These are phyloP conservation scores for Choloepus didactylus DNA, from an alignment of 2,797 vertebrate species.

Conservation along the genomic window DNA sequence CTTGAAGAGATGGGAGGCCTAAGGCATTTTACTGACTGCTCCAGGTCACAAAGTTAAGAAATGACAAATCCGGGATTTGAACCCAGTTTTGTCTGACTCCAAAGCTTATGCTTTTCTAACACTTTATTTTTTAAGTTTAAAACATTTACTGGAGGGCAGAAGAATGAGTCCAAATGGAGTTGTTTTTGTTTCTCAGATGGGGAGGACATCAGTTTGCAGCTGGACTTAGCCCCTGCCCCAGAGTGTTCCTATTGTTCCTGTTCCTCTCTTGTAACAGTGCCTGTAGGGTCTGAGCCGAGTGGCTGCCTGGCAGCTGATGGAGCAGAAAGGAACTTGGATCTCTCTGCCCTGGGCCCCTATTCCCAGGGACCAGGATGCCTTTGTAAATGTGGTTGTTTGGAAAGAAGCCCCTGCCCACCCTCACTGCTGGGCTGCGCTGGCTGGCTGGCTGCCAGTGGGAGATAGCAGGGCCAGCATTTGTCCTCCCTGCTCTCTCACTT, in stretches of 20 bases:
- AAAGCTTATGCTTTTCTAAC: background rate
- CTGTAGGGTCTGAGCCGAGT: background rate
- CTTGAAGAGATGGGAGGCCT: background rate
- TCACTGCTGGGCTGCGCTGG: background rate
- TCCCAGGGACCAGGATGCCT: conserved; percentile 47
- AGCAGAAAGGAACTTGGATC: conserved; percentile 73
- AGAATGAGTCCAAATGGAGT: background rate
- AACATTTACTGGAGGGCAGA: background rate
- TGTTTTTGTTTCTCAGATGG: background rate
- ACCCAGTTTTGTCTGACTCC: conserved; percentile 19
- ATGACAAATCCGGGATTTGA: background rate
- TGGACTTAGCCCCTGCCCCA: background rate
- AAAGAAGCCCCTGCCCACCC: background rate
- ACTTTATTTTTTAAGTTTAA: background rate
- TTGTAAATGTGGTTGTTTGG: conserved; percentile 48
- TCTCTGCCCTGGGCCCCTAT: conserved; percentile 37
- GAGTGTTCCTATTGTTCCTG: background rate
- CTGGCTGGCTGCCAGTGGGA: background rate
- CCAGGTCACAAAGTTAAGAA: background rate
- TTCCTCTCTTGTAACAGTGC: background rate
- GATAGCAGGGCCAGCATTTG: background rate
- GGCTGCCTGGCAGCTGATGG: conserved; percentile 54
- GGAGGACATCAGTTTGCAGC: rapidly evolving
- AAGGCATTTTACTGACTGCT: background rate
- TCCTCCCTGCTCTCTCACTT: background rate